phyloP scores from a whole-genome alignment of 2,113 vertebrate genomes.

The Copsychus sechellarum region DNA sequence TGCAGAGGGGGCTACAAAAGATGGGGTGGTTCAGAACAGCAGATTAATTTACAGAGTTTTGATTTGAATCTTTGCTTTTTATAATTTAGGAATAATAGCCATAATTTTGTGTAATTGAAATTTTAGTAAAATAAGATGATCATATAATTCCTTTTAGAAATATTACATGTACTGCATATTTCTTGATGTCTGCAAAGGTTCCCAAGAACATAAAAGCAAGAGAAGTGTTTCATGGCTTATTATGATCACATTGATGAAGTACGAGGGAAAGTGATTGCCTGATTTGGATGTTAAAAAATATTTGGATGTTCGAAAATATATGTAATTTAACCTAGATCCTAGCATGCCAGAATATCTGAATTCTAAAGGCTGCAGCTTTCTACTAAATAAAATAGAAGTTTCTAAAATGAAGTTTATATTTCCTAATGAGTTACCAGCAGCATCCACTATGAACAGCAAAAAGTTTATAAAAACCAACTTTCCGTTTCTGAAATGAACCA shows the following conservation, averaged over 20 bases:
- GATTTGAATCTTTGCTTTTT: background rate
- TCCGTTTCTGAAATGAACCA: background rate
- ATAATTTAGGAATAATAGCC: background rate
- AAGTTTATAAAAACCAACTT: background rate
- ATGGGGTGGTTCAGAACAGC: background rate
- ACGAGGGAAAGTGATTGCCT: background rate
- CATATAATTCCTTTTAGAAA: background rate
- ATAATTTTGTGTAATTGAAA: background rate
- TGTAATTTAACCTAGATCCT: background rate
- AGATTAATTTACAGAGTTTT: background rate
- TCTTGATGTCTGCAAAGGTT: background rate
- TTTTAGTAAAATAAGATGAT: background rate
- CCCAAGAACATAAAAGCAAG: background rate
- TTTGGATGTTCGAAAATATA: background rate
- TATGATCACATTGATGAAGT: background rate
- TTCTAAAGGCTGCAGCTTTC: background rate
- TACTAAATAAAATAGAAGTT: background rate
- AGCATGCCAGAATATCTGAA: fast-evolving
- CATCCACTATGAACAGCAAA: background rate
- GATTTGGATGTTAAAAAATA: background rate
- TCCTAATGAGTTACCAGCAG: background rate
- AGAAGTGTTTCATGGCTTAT: background rate
- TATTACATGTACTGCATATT: background rate
- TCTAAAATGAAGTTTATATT: background rate
- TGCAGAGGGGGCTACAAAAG: background rate